These are phyloP conservation scores for Tragelaphus scriptus DNA, from an alignment of 2,113 vertebrate genomes.

Conservation along the genomic window DNA sequence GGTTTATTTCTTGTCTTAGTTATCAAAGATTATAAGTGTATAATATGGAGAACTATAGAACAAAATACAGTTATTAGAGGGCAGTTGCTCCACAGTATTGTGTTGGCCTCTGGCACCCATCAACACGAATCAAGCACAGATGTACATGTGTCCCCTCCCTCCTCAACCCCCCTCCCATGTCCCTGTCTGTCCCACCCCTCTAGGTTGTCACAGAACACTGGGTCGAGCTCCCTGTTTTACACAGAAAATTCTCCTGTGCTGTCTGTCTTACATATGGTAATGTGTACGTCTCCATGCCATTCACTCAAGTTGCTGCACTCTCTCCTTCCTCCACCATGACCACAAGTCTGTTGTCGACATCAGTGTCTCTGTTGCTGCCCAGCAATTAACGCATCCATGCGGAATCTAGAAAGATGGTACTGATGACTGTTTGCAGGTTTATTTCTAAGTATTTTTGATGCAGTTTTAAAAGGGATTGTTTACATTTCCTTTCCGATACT, in stretches of 20 bases:
- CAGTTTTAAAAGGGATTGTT: background rate
- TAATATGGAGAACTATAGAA: background rate
- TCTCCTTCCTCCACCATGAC: background rate
- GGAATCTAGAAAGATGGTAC: background rate
- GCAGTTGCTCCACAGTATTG: background rate
- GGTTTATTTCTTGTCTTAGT: background rate
- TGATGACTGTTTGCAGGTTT: background rate
- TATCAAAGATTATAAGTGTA: background rate
- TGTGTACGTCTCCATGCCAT: rapidly evolving
- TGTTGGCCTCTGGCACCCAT: background rate
- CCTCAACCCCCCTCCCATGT: background rate
- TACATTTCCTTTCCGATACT: background rate
- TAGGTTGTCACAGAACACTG: background rate
- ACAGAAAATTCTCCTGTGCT: background rate
- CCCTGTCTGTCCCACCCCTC: background rate
- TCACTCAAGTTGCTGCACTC: rapidly evolving
- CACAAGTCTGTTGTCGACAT: background rate
- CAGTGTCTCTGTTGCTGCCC: background rate
- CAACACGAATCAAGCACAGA: background rate
- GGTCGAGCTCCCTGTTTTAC: background rate
- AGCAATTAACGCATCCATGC: background rate
- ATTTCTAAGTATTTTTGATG: background rate
- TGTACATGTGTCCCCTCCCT: background rate
- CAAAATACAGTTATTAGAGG: background rate
- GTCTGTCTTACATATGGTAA: background rate